Evolutionary conservation across 2,888 invertebrate genomes (phyloP).

Genomic region (Lithophane ornitopus): DNA sequence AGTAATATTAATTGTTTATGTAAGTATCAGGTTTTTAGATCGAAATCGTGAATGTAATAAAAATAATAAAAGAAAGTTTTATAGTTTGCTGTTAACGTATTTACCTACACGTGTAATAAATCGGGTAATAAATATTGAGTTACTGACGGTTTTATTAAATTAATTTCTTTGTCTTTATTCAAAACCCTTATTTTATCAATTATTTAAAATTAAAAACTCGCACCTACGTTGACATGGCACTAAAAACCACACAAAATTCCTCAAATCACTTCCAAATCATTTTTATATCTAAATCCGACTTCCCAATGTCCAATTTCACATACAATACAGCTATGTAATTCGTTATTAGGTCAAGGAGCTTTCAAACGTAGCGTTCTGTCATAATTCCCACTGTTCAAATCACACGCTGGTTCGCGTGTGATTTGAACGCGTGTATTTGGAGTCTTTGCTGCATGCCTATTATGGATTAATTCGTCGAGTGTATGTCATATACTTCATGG

Average conservation of each 20-base stretch:
- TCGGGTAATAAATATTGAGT: neutral
- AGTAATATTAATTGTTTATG: neutral
- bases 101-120: neutral
- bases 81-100: neutral
- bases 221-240: too few species aligned
- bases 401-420: too few species aligned
- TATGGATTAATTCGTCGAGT: slow-evolving; percentile 86
- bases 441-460: slow-evolving; percentile 89
- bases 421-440: too few species aligned
- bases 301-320: slow-evolving; percentile 23
- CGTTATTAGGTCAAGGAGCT: slow-evolving; percentile 87
- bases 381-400: slow-evolving; percentile 88
- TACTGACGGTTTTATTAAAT: neutral
- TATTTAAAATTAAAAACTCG: too few species aligned
- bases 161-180: neutral
- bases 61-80: slow-evolving; percentile 2
- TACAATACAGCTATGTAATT: slow-evolving; percentile 66
- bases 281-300: too few species aligned
- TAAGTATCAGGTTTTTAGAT: neutral
- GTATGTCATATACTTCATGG: slow-evolving; percentile 87
- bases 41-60: slow-evolving; percentile 15
- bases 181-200: too few species aligned
- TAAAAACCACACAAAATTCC: too few species aligned
- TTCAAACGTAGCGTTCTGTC: slow-evolving; percentile 83
- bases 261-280: too few species aligned